Evolutionary conservation across 2,888 invertebrate genomes (phyloP), one percentile per base, ranked within the genome.

Genomic region (Andrena camellia): DNA sequence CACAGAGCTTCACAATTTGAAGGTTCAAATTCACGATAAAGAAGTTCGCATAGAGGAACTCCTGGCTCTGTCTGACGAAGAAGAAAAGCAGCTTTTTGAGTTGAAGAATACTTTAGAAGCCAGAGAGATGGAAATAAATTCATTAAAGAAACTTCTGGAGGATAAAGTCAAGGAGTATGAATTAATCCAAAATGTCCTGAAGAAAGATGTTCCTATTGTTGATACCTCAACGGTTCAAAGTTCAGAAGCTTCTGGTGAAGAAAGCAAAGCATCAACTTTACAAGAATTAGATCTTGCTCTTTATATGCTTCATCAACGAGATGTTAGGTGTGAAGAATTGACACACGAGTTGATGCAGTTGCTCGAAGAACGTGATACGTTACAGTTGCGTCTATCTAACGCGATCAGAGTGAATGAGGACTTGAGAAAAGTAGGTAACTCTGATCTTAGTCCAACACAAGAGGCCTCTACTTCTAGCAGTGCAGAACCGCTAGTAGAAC

Each of bases 301-400:
- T 59, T 97, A 97, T 91, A 97, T 97, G 96, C 94, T 98, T 70
- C 98, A 98, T 93, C 97, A 98, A 91, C 95, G 98, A 85, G 98
- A 98, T 88, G 97, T 98, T 78, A 95, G 97, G 0, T 97, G 97
- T 92, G 98, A 98, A 91, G 98, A 98, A 93, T 95, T 98, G 79
- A 98, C 98, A 0, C 95, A 97, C 90, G 98, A 98, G 92, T 94
- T 98, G 70, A 97, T 97, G 86, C 97, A 95, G 91, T 94, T 98
- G 63, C 94, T 98, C 64, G 98, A 98, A 93, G 98, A 98, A 93
- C 95, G 98, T 72, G 98, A 98, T 91, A 97, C 97, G 0, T 94
- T 98, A 71, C 98, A 98, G 90, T 94, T 98, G 80, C 96, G 97
- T 85, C 94, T 98, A 7, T 98, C 98, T 0, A 97, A 97, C 91